A percentile compares a stretch with the other conserved stretches of the same genome.
Conservation (phyloP, 2,888 invertebrate species). For the Aricia artaxerxes region DNA sequence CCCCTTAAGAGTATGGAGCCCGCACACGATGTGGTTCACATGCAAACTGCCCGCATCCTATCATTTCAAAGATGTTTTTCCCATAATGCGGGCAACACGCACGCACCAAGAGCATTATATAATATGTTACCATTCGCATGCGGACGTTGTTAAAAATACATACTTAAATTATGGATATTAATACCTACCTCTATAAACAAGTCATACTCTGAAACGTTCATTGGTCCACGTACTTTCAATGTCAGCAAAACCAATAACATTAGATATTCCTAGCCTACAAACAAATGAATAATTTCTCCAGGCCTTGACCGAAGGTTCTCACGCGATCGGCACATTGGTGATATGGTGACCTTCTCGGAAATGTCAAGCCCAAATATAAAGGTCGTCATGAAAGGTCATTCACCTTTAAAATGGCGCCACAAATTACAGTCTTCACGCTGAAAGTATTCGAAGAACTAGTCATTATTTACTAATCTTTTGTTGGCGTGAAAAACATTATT, state of each 20-base stretch:
- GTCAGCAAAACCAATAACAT: not conserved
- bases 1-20: too few species aligned
- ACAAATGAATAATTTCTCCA: not conserved
- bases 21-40: too few species aligned
- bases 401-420: constrained; percentile 10
- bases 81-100: too few species aligned
- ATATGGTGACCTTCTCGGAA: constrained; percentile 27
- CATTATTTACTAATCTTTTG: not conserved
- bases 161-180: too few species aligned
- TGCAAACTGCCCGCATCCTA: too few species aligned
- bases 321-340: constrained; percentile 22
- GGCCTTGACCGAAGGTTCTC: constrained; percentile 26
- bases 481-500: not conserved
- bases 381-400: constrained; percentile 24
- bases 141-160: too few species aligned
- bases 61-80: too few species aligned
- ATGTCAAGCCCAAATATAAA: constrained; percentile 27
- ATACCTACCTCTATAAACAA: too few species aligned
- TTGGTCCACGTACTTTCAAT: too few species aligned
- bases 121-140: too few species aligned
- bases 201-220: too few species aligned
- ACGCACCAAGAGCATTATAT: too few species aligned
- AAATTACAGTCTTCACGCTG: not conserved
- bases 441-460: not conserved
- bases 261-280: not conserved